phyloP scores from a whole-genome alignment of 2,888 invertebrate genomes.

The Lymantria dispar region DNA sequence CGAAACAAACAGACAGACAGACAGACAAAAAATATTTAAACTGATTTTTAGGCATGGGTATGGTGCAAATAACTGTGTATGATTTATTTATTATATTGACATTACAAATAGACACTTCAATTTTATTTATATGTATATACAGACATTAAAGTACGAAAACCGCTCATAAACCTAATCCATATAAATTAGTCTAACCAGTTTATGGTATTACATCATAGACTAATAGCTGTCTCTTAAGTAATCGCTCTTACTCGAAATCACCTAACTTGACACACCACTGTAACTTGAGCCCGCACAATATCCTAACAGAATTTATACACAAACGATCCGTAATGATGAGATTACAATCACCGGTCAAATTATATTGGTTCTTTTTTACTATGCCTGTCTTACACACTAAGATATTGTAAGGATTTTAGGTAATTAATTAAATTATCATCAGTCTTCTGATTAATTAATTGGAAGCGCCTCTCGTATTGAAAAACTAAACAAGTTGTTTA shows the following conservation, averaged over 20 bases:
- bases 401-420: conserved; percentile 1
- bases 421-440: not conserved
- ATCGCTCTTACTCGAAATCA: conserved; percentile 5
- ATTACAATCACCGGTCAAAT: conserved; percentile 6
- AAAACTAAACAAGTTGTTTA: too few species aligned
- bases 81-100: too few species aligned
- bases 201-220: not conserved
- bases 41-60: too few species aligned
- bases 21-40: too few species aligned
- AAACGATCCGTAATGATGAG: not conserved
- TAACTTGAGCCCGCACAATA: conserved; percentile 4
- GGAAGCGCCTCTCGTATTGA: not conserved
- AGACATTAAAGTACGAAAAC: not conserved
- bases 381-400: not conserved
- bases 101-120: too few species aligned
- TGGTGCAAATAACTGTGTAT: too few species aligned
- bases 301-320: not conserved
- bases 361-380: conserved; percentile 10
- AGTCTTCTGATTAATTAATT: conserved; percentile 10
- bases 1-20: too few species aligned
- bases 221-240: conserved; percentile 1
- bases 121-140: not conserved
- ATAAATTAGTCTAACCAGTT: not conserved
- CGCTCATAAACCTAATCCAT: not conserved
- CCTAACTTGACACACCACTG: conserved; percentile 4